A percentile compares a stretch with the other conserved stretches of the same genome.
phyloP scores from a whole-genome alignment of 2,113 vertebrate species.

The Nettapus auritus region DNA sequence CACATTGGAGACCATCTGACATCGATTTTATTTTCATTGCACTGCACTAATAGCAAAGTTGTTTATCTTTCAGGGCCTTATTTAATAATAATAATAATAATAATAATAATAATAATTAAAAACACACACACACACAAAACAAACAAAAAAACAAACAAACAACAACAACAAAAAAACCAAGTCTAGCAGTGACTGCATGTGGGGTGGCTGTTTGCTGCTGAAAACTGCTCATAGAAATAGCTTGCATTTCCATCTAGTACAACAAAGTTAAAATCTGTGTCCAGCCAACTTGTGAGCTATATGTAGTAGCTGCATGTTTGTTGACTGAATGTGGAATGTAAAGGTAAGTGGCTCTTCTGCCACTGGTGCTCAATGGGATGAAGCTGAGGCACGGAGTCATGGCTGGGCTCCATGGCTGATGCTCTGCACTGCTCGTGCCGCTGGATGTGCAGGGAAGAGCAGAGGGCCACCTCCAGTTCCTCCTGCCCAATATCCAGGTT shows the following conservation, averaged over 20 bases:
- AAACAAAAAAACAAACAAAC: no score
- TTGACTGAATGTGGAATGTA: not conserved
- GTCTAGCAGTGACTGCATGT: not conserved
- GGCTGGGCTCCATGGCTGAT: fast-evolving
- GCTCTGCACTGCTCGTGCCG: not conserved
- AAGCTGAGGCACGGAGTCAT: not conserved
- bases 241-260: not conserved
- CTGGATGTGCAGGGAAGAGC: not conserved
- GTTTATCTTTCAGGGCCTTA: slow-evolving; percentile 5
- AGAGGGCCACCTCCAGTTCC: not conserved
- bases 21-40: slow-evolving; percentile 45
- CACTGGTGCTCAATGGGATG: not conserved
- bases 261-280: not conserved
- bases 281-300: not conserved
- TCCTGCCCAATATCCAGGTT: not conserved
- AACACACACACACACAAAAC: no score
- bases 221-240: not conserved
- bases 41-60: not conserved
- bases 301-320: not conserved
- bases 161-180: not conserved
- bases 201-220: not conserved
- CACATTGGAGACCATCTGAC: slow-evolving; percentile 43
- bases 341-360: not conserved
- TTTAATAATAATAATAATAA: not conserved
- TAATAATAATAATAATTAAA: no score